These are phyloP conservation scores for Bedellia somnulentella DNA, from an alignment of 2,888 invertebrate species.

Conservation along the genomic window DNA sequence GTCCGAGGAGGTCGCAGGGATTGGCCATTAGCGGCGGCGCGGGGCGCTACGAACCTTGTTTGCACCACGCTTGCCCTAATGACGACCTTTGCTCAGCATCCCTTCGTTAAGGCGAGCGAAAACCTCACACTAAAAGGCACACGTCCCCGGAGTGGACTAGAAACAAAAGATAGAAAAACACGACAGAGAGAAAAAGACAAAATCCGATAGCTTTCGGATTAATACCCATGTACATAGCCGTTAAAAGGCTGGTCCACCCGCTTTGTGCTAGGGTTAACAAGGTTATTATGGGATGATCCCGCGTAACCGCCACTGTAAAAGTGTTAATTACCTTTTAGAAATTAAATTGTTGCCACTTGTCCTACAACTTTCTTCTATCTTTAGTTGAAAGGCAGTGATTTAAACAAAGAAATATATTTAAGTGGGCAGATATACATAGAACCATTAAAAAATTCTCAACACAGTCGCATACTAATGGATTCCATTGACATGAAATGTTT, in stretches of 20 bases:
- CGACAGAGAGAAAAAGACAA: slow-evolving; percentile 40
- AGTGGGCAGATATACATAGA: slow-evolving; percentile 19
- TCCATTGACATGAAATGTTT: slow-evolving; percentile 56
- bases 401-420: not conserved
- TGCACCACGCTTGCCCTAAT: slow-evolving; percentile 63
- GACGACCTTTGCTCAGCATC: slow-evolving; percentile 62
- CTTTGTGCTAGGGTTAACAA: slow-evolving; percentile 57
- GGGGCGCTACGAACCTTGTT: slow-evolving; percentile 57
- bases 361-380: not conserved
- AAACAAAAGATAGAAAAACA: slow-evolving; percentile 29
- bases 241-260: slow-evolving; percentile 56
- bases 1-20: slow-evolving; percentile 55
- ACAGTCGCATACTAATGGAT: slow-evolving; percentile 44
- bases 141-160: slow-evolving; percentile 45
- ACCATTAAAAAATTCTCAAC: slow-evolving; percentile 31
- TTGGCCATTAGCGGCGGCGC: slow-evolving; percentile 52
- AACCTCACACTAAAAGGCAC: slow-evolving; percentile 61
- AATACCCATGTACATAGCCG: slow-evolving; percentile 55
- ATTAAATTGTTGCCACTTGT: slow-evolving; percentile 23
- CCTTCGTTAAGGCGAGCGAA: slow-evolving; percentile 62
- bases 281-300: slow-evolving; percentile 60
- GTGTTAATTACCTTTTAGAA: slow-evolving; percentile 55
- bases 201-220: slow-evolving; percentile 56
- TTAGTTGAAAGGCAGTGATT: not conserved
- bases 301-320: slow-evolving; percentile 53